Conservation (phyloP, 2,888 invertebrate genomes). For the Chaitophorus viminalis region DNA sequence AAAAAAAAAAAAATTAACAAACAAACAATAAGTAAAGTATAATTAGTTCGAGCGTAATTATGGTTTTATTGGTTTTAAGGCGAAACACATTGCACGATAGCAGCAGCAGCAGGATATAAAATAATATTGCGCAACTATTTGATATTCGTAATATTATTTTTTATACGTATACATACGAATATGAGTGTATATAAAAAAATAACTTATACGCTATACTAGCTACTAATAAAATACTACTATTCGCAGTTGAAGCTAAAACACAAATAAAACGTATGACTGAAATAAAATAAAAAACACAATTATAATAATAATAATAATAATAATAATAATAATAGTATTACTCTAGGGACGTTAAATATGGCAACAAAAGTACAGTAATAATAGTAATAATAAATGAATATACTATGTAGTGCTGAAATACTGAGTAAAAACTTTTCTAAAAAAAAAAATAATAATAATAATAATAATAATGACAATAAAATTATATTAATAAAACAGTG, state of each 20-base stretch:
- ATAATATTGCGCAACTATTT: background rate
- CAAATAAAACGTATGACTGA: constrained; percentile 39
- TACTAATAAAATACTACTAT: background rate
- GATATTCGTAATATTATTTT: constrained; percentile 7
- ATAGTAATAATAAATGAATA: constrained; percentile 29
- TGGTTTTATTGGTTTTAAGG: constrained; percentile 13
- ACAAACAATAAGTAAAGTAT: constrained; percentile 38
- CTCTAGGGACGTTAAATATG: constrained; percentile 43
- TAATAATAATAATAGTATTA: constrained; percentile 30
- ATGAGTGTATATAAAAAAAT: background rate
- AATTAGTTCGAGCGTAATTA: constrained; percentile 9
- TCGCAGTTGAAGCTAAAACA: constrained; percentile 25
- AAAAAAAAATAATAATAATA: constrained; percentile 33
- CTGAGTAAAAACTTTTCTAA: constrained; percentile 36
- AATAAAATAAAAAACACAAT: constrained; percentile 22
- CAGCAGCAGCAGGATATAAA: background rate
- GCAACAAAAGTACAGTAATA: constrained; percentile 55
- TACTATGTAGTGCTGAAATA: constrained; percentile 41
- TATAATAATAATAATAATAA: background rate
- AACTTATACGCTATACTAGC: constrained; percentile 17
- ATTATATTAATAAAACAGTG: constrained; percentile 22
- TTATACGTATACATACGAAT: background rate
- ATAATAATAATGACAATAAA: background rate
- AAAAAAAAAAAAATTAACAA: constrained; percentile 37
- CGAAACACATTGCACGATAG: background rate